Conservation (phyloP, 2,888 invertebrate species). For the Conomelus anceps region DNA sequence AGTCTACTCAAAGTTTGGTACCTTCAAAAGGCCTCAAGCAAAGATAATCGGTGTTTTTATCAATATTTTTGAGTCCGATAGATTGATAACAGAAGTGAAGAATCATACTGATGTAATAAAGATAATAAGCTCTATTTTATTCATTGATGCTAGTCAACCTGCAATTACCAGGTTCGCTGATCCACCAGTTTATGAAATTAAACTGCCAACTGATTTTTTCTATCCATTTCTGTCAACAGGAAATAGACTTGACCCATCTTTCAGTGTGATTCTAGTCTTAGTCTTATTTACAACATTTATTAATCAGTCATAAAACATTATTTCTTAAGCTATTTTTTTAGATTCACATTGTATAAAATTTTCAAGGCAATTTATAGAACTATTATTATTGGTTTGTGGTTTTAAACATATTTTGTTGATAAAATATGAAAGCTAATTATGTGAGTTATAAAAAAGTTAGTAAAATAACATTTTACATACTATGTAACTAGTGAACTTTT, state of each 20-base stretch:
- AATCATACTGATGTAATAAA: slow-evolving; percentile 8
- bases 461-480: too few relatives aligned
- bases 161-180: slow-evolving; percentile 49
- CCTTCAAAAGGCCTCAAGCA: slow-evolving; percentile 44
- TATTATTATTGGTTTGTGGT: too few relatives aligned
- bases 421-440: too few relatives aligned
- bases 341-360: too few relatives aligned
- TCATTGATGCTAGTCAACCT: slow-evolving; percentile 47
- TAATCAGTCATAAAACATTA: background rate
- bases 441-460: too few relatives aligned
- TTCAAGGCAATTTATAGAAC: too few relatives aligned
- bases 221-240: slow-evolving; percentile 50
- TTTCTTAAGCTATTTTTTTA: background rate
- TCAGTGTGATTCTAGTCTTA: background rate
- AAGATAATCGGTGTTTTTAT: slow-evolving; percentile 43
- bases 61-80: background rate
- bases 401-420: too few relatives aligned
- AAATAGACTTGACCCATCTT: background rate
- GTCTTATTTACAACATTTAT: background rate
- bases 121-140: slow-evolving; percentile 40
- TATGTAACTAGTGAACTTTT: too few relatives aligned
- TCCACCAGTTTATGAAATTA: slow-evolving; percentile 57
- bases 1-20: slow-evolving; percentile 47
- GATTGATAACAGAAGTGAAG: background rate
- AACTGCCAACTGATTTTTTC: slow-evolving; percentile 66